These are phyloP conservation scores for Gastrophysa polygoni DNA, from an alignment of 2,888 invertebrate genomes.

Conservation along the genomic window DNA sequence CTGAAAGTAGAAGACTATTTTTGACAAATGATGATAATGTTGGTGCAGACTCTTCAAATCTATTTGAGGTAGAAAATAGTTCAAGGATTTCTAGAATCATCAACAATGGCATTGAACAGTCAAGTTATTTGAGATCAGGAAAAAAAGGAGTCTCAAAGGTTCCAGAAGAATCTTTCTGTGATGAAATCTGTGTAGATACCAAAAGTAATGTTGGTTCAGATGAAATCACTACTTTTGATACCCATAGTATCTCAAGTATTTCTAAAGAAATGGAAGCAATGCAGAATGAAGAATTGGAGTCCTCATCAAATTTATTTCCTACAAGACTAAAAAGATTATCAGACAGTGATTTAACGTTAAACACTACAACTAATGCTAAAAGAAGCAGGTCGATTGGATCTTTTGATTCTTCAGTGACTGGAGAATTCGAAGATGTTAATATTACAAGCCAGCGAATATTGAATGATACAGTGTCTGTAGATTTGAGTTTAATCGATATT, in stretches of 20 bases:
- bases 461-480: neutral
- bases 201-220: constrained; percentile 7
- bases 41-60: constrained; percentile 7
- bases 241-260: neutral
- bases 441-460: neutral
- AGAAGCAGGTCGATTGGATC: neutral
- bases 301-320: constrained; percentile 14
- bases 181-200: too few species aligned
- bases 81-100: neutral
- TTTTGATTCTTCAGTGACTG: neutral
- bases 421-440: constrained; percentile 12
- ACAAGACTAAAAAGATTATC: constrained; percentile 12
- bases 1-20: neutral
- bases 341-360: neutral
- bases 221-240: constrained; percentile 11
- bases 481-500: constrained; percentile 5
- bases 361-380: neutral
- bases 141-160: neutral
- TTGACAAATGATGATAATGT: neutral
- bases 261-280: neutral
- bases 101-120: neutral
- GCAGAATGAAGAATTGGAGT: neutral
- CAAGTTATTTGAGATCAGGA: neutral
- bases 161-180: neutral
- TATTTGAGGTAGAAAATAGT: constrained; percentile 8